phyloP scores from a whole-genome alignment of 2,797 vertebrate genomes.

The Cossypha niveicapilla region DNA sequence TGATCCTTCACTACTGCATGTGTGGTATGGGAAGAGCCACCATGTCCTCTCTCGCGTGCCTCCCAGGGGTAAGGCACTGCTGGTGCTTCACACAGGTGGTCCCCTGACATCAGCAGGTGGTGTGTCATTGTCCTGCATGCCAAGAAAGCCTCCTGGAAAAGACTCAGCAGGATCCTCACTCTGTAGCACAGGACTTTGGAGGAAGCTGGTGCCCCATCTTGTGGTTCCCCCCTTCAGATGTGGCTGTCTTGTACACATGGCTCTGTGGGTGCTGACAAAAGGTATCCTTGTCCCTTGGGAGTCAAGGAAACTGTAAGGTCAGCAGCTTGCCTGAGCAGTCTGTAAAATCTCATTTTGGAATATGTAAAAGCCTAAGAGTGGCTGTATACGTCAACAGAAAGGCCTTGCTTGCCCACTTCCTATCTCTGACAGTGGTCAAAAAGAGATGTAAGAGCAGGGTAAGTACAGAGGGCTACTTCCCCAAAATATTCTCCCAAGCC shows the following conservation, averaged over 20 bases:
- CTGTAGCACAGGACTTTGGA: neutral
- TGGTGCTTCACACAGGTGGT: neutral
- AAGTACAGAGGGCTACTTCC: neutral
- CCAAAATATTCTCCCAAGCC: neutral
- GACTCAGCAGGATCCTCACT: neutral
- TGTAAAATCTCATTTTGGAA: neutral
- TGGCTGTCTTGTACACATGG: rapidly evolving
- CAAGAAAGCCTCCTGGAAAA: neutral
- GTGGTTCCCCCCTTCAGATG: rapidly evolving
- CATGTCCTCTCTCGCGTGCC: rapidly evolving
- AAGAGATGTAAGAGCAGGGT: neutral
- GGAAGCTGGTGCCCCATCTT: rapidly evolving
- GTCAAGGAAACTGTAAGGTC: neutral
- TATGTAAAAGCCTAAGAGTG: neutral
- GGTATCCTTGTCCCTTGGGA: neutral
- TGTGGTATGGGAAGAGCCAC: neutral
- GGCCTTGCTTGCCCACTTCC: neutral
- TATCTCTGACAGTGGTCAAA: neutral
- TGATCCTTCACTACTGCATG: neutral
- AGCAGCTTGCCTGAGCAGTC: neutral
- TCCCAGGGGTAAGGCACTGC: neutral
- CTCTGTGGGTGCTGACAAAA: neutral
- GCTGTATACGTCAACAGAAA: neutral
- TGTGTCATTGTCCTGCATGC: neutral
- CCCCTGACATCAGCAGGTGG: neutral